These are phyloP conservation scores for Gnathonemus echidnorhynchus DNA, from an alignment of 2,113 vertebrate species.

Conservation along the genomic window DNA sequence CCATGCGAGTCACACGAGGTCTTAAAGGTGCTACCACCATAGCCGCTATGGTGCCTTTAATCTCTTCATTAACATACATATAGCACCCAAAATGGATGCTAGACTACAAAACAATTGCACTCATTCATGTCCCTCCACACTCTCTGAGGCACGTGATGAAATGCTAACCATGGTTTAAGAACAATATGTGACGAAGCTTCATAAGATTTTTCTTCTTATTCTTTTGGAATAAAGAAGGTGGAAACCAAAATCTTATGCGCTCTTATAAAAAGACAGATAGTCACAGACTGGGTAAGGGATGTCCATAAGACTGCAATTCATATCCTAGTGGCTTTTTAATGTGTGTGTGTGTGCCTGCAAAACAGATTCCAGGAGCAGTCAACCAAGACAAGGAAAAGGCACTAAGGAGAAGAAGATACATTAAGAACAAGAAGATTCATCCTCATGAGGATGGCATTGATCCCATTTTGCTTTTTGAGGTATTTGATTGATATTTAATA, in stretches of 20 bases:
- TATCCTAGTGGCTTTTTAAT: neutral
- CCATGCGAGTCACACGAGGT: neutral
- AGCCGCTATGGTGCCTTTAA: no score
- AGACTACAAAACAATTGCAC: neutral
- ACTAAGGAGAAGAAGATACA: neutral
- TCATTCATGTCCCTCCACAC: neutral
- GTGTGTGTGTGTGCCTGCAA: neutral
- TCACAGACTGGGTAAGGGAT: constrained; percentile 14
- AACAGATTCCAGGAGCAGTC: neutral
- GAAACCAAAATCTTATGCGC: constrained; percentile 22
- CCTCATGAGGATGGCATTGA: neutral
- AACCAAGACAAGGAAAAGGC: neutral
- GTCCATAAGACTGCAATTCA: neutral
- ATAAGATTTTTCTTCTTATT: constrained; percentile 30
- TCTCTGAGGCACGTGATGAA: neutral
- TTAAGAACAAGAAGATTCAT: neutral
- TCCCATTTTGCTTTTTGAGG: neutral
- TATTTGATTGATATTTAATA: neutral
- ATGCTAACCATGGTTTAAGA: neutral
- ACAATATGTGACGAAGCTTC: neutral
- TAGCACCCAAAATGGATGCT: neutral
- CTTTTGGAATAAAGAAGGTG: constrained; percentile 24
- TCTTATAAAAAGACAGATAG: neutral
- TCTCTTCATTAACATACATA: neutral
- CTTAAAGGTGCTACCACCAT: neutral